phyloP scores from a whole-genome alignment of 2,113 vertebrate species.

The Passerina amoena region DNA sequence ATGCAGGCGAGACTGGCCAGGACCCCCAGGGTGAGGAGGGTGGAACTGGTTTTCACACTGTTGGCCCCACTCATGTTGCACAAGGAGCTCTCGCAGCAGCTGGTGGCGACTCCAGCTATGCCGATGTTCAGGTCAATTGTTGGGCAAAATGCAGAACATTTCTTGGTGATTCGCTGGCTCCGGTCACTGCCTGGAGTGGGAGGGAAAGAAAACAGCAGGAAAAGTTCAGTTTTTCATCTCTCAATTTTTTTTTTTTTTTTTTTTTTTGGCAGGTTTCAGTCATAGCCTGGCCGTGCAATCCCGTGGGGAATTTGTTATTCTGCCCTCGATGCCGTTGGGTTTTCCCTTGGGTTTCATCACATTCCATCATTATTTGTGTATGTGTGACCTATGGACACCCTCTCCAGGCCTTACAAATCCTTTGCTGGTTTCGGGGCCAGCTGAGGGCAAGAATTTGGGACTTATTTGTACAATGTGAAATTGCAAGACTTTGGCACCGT shows the following conservation, averaged over 20 bases:
- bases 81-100: slow-evolving; percentile 6
- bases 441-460: not conserved
- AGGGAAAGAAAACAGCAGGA: not conserved
- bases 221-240: not conserved
- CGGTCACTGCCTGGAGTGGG: not conserved
- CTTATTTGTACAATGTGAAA: not conserved
- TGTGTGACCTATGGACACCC: not conserved
- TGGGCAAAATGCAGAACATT: slow-evolving; percentile 8
- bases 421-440: not conserved
- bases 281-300: no score
- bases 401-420: not conserved
- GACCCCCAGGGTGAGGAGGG: not conserved
- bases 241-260: not conserved
- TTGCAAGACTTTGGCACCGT: fast-evolving
- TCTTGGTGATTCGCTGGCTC: slow-evolving; percentile 37
- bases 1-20: slow-evolving; percentile 44
- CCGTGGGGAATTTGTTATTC: fast-evolving
- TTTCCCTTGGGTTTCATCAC: not conserved
- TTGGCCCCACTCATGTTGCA: slow-evolving; percentile 57
- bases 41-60: slow-evolving; percentile 19
- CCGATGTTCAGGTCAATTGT: not conserved
- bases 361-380: not conserved
- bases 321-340: not conserved
- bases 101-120: not conserved
- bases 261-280: fast-evolving